These are phyloP conservation scores for Gymnopithys bicolor DNA, from an alignment of 2,797 vertebrate genomes.

Conservation along the genomic window DNA sequence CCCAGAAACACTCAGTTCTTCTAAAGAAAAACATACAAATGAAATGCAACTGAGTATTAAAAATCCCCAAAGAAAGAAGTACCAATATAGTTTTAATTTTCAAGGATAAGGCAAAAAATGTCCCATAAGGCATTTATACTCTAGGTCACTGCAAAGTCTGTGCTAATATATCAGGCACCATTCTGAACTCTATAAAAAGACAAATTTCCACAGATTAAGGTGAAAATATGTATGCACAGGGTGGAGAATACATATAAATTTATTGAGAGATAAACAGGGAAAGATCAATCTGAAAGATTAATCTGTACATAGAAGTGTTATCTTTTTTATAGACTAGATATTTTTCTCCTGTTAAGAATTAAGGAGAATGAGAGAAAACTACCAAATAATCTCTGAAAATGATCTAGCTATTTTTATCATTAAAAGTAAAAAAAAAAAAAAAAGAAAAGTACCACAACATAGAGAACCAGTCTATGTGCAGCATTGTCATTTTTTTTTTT, in stretches of 20 bases:
- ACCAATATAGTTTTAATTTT: neutral
- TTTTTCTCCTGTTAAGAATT: neutral
- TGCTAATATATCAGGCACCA: fast-evolving
- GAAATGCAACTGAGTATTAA: neutral
- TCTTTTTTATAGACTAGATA: neutral
- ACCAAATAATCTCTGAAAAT: neutral
- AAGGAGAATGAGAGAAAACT: neutral
- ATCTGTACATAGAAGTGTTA: neutral
- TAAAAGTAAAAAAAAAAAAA: neutral
- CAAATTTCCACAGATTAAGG: neutral
- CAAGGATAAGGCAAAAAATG: neutral
- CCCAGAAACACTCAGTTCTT: neutral
- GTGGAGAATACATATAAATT: neutral
- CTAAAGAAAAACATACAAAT: neutral
- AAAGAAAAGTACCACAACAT: neutral
- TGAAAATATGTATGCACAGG: neutral
- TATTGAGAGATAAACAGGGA: neutral
- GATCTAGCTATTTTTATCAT: neutral
- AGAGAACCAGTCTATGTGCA: neutral
- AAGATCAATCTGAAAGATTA: neutral
- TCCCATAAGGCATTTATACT: neutral
- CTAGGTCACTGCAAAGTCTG: neutral
- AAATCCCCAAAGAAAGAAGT: neutral
- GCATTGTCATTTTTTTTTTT: neutral
- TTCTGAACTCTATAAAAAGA: neutral